Conservation (phyloP, 2,797 vertebrate genomes). For the Sebastes cheni region DNA sequence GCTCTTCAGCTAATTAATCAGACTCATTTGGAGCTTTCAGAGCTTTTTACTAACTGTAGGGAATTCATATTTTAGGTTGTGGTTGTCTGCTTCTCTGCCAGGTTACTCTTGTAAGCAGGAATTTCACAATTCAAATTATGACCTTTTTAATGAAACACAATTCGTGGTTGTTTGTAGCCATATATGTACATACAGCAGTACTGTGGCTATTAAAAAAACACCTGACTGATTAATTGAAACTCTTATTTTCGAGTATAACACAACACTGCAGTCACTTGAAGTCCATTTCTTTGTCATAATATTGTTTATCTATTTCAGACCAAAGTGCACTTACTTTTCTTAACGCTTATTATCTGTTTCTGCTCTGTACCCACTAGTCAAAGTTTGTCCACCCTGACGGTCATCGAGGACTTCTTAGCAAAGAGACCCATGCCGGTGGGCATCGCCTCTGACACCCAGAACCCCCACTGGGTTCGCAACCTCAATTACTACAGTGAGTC, state of each 20-base stretch:
- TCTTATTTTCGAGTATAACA: not conserved
- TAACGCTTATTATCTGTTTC: constrained; percentile 2
- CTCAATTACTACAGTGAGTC: constrained; percentile 97
- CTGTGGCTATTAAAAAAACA: not conserved
- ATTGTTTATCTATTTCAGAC: not conserved
- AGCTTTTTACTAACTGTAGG: not conserved
- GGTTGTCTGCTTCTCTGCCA: not conserved
- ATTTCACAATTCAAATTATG: not conserved
- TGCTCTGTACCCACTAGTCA: constrained; percentile 83
- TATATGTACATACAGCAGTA: not conserved
- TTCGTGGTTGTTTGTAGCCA: not conserved
- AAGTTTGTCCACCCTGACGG: constrained; percentile 95
- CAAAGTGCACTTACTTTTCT: not conserved
- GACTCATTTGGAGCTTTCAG: not conserved
- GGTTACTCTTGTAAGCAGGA: not conserved
- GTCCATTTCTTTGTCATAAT: not conserved
- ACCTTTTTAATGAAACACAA: not conserved
- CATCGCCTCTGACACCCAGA: constrained; percentile 74
- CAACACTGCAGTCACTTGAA: not conserved
- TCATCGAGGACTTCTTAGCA: constrained; percentile 96
- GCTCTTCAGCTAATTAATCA: constrained; percentile 10
- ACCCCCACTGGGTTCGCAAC: constrained; percentile 92
- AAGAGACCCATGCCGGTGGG: constrained; percentile 87
- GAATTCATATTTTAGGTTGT: not conserved
- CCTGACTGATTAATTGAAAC: not conserved